Evolutionary conservation across 2,888 invertebrate genomes (phyloP).

Genomic region (Drosophila subsilvestris): DNA sequence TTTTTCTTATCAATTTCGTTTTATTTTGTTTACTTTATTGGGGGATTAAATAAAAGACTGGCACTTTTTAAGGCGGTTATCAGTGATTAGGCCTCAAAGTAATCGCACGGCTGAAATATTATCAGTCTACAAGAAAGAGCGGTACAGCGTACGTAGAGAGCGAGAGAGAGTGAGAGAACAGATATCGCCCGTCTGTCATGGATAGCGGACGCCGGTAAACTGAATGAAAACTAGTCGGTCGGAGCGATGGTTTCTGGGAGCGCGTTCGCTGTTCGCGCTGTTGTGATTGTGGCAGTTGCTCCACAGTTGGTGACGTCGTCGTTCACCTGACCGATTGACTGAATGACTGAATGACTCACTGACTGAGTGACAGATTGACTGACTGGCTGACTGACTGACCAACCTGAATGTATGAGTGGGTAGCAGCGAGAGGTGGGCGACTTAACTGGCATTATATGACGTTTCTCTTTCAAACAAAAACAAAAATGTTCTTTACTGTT

Average conservation of each 20-base stretch:
- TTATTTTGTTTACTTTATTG: conserved; percentile 12
- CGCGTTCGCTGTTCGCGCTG: conserved; percentile 16
- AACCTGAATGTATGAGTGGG: not conserved
- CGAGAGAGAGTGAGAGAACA: conserved; percentile 16
- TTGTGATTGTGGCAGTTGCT: conserved; percentile 31
- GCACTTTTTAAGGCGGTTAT: conserved; percentile 15
- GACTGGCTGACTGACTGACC: conserved; percentile 45
- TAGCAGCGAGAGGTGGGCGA: conserved; percentile 41
- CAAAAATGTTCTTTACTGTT: conserved; percentile 53
- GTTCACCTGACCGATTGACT: conserved; percentile 49
- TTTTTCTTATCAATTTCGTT: conserved; percentile 11
- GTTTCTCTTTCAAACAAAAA: conserved; percentile 30
- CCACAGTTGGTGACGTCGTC: conserved; percentile 3
- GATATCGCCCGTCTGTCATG: conserved; percentile 56
- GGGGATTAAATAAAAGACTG: conserved; percentile 8
- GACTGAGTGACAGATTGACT: conserved; percentile 29
- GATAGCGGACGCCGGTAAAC: conserved; percentile 73
- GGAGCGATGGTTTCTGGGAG: conserved; percentile 33
- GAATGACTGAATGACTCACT: not conserved
- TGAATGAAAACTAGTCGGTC: conserved; percentile 36
- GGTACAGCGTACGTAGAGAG: not conserved
- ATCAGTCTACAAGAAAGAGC: conserved; percentile 21
- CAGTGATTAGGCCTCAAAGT: conserved; percentile 8
- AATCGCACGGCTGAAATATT: conserved; percentile 17
- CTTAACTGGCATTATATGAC: conserved; percentile 73